Base-by-base conservation (phyloP, 64 coral and sea anemone genomes). In the Catalaphyllia jardinei region DNA sequence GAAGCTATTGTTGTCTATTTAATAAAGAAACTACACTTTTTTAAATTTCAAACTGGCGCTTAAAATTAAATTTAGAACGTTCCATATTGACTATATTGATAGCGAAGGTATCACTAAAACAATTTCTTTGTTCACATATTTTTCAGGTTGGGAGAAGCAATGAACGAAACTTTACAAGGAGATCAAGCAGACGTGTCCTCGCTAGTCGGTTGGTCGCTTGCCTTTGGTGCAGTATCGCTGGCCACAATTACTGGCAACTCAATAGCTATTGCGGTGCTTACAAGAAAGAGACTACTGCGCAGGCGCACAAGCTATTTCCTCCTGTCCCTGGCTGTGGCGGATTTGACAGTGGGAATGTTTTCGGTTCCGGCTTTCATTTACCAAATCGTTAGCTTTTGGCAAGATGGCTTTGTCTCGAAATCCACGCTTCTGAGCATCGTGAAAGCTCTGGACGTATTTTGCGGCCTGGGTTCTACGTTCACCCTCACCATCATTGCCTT, bases 401-500 rank as follows among this genome's bases (percentile, higher is more conserved):
- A 75, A 50, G 24, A 75, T 59, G 20, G 17, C 1, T 17, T 33
- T 15, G 17, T 77, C 60, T 55, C 71, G 13, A n/a, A 57, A 27
- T 88, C 71, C 9, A 62, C 72, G 22, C 10, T 88, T 74, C 35
- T 64, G 57, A 76, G 63, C 11, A 60, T 88, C 9, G 71, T 87
- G 30, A 86, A 80, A 87, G 38, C 83, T 1, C 31, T 76, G 12
- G 95, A 97, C 46, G 85, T 97, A 16, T 93, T 93, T 55, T 93
- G 88, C 29, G 87, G 95, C 31, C 77, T 97, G 28, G 95, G 91
- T 13, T 97, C 95, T 11, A 81, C 89, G 29, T 97, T 87, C 52
- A 97, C 95, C 10, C 95, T 97, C 0, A 89, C 92, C 1, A 89
- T 97, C 18, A 97, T 97, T 51, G 95, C 91, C 7, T 28, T 93